These are phyloP conservation scores for Trachelus stipa DNA, from an alignment of 2,888 invertebrate species.

Conservation along the genomic window DNA sequence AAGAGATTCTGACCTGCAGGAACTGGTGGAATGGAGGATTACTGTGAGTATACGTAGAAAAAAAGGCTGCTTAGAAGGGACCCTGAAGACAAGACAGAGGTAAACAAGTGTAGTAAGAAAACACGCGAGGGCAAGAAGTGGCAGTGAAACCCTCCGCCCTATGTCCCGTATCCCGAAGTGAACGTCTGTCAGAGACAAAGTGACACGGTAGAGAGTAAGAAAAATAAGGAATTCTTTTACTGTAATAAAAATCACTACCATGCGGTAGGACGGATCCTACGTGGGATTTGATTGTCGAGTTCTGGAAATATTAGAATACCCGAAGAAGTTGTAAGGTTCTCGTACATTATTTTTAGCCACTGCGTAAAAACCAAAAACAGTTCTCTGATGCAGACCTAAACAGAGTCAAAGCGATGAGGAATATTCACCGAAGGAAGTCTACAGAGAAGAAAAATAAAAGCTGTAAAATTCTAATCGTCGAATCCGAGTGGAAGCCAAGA, in stretches of 20 bases:
- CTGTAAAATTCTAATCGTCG: not conserved
- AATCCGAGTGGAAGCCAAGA: conserved; percentile 16
- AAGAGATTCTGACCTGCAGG: conserved; percentile 6
- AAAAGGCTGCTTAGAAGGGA: conserved; percentile 29
- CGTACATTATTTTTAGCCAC: not conserved
- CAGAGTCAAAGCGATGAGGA: not conserved
- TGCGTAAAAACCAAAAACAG: no score
- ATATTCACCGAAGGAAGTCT: not conserved
- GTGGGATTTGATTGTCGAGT: not conserved
- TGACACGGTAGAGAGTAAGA: not conserved
- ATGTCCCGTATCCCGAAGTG: not conserved
- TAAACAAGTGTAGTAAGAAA: conserved; percentile 55
- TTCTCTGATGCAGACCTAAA: no score
- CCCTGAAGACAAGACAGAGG: conserved; percentile 45
- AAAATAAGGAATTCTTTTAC: not conserved
- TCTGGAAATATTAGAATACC: not conserved
- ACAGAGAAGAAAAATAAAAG: not conserved
- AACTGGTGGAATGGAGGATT: conserved; percentile 20
- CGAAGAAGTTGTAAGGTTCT: not conserved
- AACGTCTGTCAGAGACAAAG: not conserved
- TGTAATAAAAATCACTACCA: not conserved
- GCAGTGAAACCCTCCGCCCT: conserved; percentile 21
- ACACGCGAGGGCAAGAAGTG: conserved; percentile 47
- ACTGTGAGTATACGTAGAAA: not conserved
- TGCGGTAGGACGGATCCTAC: not conserved